Conservation (phyloP, 2,888 invertebrate genomes). For the Protodeltote pygarga region DNA sequence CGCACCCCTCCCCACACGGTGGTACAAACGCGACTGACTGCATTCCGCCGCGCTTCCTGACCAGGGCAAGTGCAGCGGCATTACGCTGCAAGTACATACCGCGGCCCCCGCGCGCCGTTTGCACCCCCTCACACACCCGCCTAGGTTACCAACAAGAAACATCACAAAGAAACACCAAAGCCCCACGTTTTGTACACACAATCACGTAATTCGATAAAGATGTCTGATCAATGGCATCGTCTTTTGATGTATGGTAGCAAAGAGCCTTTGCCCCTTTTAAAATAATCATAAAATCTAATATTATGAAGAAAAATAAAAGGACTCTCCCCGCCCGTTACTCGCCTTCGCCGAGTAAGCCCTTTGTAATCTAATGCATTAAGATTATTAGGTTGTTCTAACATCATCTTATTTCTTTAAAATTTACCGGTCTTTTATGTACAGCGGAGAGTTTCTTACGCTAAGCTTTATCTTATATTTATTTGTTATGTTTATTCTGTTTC, state of each 20-base stretch:
- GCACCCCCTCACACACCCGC: slow-evolving; percentile 46
- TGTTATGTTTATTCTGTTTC: slow-evolving; percentile 13
- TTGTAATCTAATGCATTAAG: slow-evolving; percentile 81
- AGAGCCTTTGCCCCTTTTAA: slow-evolving; percentile 67
- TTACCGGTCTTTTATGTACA: slow-evolving; percentile 59
- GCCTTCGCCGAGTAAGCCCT: slow-evolving; percentile 62
- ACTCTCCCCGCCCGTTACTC: slow-evolving; percentile 56
- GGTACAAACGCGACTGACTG: slow-evolving; percentile 84
- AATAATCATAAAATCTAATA: slow-evolving; percentile 78
- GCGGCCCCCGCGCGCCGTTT: slow-evolving; percentile 52
- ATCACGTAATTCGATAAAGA: slow-evolving; percentile 66
- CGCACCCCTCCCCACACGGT: slow-evolving; percentile 60
- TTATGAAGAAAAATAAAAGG: slow-evolving; percentile 72
- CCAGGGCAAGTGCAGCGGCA: slow-evolving; percentile 85
- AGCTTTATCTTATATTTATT: slow-evolving; percentile 38
- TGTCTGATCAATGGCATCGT: slow-evolving; percentile 60
- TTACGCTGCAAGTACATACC: slow-evolving; percentile 80
- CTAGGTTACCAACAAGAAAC: slow-evolving; percentile 59
- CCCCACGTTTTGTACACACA: slow-evolving; percentile 52
- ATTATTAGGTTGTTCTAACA: slow-evolving; percentile 77
- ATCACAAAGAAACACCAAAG: slow-evolving; percentile 63
- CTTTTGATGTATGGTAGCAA: slow-evolving; percentile 62
- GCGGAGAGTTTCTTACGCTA: slow-evolving; percentile 34
- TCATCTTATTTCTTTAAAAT: slow-evolving; percentile 71
- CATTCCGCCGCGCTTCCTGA: slow-evolving; percentile 87